A percentile compares a stretch with the other conserved stretches of the same genome.
Evolutionary conservation across 1,140 invertebrate genomes (phyloP).

Genomic region (Zaprionus lachaisei): DNA sequence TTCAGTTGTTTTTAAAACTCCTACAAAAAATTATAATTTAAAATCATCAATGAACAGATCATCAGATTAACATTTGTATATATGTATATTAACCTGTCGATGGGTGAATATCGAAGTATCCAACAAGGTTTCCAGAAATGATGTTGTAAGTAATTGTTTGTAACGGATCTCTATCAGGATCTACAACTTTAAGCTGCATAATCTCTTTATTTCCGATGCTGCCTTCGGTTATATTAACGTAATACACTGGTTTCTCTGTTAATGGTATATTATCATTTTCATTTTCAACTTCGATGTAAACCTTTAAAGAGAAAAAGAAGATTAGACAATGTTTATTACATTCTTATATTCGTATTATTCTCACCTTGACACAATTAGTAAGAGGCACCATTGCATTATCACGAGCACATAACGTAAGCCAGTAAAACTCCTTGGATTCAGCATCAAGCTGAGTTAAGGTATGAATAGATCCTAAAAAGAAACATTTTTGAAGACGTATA

Average conservation of each 20-base stretch:
- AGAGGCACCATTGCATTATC: slow-evolving; percentile 95
- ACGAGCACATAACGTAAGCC: slow-evolving; percentile 96
- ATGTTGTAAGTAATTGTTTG: slow-evolving; percentile 92
- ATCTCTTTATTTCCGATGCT: slow-evolving; percentile 90
- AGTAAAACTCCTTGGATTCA: slow-evolving; percentile 94
- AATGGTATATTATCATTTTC: slow-evolving; percentile 97
- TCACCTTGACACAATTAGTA: slow-evolving; percentile 92
- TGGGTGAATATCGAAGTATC: slow-evolving; percentile 94
- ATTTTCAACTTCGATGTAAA: slow-evolving; percentile 95
- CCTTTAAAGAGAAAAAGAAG: slow-evolving; percentile 85
- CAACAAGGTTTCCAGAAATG: slow-evolving; percentile 95
- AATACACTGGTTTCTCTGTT: slow-evolving; percentile 94
- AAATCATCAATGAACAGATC: neutral
- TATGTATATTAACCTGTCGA: slow-evolving; percentile 89
- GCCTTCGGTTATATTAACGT: slow-evolving; percentile 93
- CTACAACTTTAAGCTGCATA: slow-evolving; percentile 91
- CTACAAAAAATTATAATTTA: slow-evolving; percentile 85
- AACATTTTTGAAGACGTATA: neutral
- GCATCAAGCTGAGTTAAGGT: slow-evolving; percentile 94
- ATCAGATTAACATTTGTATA: neutral
- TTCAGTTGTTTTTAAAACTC: slow-evolving; percentile 92
- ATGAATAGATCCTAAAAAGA: slow-evolving; percentile 91
- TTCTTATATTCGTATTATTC: slow-evolving; percentile 30
- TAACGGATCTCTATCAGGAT: slow-evolving; percentile 90
- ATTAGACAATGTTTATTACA: neutral